Conservation (phyloP, 2,797 vertebrate species). For the Xenopus petersii region DNA sequence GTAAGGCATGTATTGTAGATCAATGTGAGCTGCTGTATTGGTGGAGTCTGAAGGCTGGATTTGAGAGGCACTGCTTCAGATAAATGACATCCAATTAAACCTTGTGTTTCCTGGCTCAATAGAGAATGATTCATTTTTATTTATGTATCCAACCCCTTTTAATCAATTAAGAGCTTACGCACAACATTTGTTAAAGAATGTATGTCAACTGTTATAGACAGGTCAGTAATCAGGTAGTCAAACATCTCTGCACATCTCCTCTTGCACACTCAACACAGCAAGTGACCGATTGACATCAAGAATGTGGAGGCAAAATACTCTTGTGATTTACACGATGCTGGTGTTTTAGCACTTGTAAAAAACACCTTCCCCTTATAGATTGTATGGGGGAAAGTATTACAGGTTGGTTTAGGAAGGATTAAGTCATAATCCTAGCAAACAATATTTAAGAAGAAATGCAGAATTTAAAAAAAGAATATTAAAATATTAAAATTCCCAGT, state of each 20-base stretch:
- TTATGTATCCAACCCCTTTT: slow-evolving; percentile 2
- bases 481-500: too few relatives aligned
- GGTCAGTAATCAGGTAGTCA: slow-evolving; percentile 26
- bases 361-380: too few relatives aligned
- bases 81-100: slow-evolving; percentile 24
- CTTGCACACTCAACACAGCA: neutral
- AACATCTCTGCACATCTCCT: slow-evolving; percentile 3
- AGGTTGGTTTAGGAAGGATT: too few relatives aligned
- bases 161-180: slow-evolving; percentile 36
- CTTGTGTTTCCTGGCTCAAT: slow-evolving; percentile 11
- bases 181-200: slow-evolving; percentile 24
- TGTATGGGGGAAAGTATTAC: too few relatives aligned
- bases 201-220: slow-evolving; percentile 24
- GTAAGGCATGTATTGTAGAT: neutral
- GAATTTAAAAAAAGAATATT: too few relatives aligned
- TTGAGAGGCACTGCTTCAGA: neutral
- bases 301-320: slow-evolving; percentile 8
- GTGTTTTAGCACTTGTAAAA: neutral
- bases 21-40: neutral
- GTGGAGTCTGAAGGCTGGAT: neutral
- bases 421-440: too few relatives aligned
- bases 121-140: slow-evolving; percentile 22
- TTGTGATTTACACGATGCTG: neutral
- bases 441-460: too few relatives aligned
- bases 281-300: neutral